Conservation (phyloP, 2,888 invertebrate species). For the Augiades crinisus region DNA sequence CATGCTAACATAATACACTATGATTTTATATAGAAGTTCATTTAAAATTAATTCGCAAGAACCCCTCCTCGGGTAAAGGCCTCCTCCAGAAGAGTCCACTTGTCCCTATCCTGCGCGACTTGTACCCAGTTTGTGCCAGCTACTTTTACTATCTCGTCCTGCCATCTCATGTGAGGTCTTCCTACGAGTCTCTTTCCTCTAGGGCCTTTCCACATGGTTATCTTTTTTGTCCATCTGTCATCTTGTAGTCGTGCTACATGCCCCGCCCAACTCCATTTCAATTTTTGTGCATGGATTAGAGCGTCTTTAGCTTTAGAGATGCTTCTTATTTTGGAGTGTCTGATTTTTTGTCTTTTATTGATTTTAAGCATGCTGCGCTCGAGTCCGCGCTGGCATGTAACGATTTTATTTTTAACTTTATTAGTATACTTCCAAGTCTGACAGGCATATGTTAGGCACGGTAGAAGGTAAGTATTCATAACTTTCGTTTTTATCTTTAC, state of each 20-base stretch:
- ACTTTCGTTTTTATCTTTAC: conserved; percentile 7
- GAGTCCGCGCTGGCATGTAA: conserved; percentile 2
- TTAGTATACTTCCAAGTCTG: conserved; percentile 5
- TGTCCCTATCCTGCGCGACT: too few species aligned
- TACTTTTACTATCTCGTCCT: conserved; percentile 18
- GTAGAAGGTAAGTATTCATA: conserved; percentile 19
- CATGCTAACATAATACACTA: too few species aligned
- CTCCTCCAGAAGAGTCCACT: too few species aligned
- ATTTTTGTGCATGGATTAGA: conserved; percentile 10
- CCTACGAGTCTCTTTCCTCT: conserved; percentile 15
- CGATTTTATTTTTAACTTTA: conserved; percentile 7
- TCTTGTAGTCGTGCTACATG: conserved; percentile 11
- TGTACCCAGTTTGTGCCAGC: too few species aligned
- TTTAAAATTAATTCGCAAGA: too few species aligned
- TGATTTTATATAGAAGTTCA: too few species aligned
- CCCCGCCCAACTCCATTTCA: too few species aligned
- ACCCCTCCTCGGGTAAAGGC: too few species aligned
- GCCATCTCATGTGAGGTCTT: conserved; percentile 23
- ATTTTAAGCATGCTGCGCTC: conserved; percentile 9
- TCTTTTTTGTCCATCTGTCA: conserved; percentile 16
- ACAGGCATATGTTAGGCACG: too few species aligned
- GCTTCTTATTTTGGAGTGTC: conserved; percentile 17
- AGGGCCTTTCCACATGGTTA: conserved; percentile 25
- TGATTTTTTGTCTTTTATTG: background rate
- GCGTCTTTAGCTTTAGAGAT: conserved; percentile 23